Conservation (phyloP, 2,888 invertebrate species). For the Heteromyza rotundicornis region DNA sequence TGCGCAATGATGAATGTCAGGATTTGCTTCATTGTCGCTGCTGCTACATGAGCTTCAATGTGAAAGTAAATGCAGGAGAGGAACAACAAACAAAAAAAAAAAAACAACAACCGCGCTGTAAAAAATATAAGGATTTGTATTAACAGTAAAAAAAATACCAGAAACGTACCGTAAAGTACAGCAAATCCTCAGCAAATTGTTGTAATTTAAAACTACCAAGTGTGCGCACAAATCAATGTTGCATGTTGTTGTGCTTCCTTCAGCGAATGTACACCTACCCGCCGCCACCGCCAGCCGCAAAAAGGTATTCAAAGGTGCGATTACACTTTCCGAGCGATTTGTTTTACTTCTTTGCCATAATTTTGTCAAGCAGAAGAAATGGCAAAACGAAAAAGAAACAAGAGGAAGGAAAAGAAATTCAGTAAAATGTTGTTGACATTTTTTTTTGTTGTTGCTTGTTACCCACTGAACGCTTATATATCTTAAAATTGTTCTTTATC, state of each 20-base stretch:
- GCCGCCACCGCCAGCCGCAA: no score
- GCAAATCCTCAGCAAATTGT: constrained; percentile 30
- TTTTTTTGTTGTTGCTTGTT: constrained; percentile 19
- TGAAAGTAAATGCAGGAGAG: not conserved
- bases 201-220: constrained; percentile 28
- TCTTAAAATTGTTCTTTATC: constrained; percentile 12
- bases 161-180: constrained; percentile 11
- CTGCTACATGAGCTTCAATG: no score
- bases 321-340: constrained; percentile 42
- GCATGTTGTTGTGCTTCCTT: constrained; percentile 29
- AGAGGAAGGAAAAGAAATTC: no score
- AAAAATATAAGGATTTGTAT: constrained; percentile 5
- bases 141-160: not conserved
- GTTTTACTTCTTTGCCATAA: constrained; percentile 33
- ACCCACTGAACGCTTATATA: constrained; percentile 19
- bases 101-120: not conserved
- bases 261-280: no score
- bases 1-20: constrained; percentile 36
- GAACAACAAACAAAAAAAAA: not conserved
- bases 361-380: constrained; percentile 26
- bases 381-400: no score
- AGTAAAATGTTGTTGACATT: constrained; percentile 12
- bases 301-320: no score
- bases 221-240: constrained; percentile 1
- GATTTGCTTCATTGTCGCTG: constrained; percentile 25